Conservation (phyloP, 2,797 vertebrate genomes). For the Micrastur ruficollis region DNA sequence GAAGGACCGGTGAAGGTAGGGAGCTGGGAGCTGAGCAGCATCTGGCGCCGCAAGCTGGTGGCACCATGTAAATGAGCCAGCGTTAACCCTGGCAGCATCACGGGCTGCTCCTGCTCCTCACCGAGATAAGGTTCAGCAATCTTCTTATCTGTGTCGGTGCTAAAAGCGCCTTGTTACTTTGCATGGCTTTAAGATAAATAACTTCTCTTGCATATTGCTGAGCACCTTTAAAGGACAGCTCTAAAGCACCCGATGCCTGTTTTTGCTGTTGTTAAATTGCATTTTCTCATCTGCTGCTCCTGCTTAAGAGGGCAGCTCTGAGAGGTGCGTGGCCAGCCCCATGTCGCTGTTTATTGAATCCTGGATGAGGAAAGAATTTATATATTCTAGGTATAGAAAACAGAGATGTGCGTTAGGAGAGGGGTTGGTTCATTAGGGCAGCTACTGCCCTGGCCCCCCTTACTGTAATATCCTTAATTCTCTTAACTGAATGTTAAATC, state of each 20-base stretch:
- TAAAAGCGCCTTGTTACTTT: not conserved
- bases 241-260: not conserved
- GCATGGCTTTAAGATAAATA: not conserved
- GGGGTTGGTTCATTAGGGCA: not conserved
- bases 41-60: not conserved
- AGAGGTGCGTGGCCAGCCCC: not conserved
- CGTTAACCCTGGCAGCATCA: not conserved
- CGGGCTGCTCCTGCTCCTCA: not conserved
- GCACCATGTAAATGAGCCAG: not conserved
- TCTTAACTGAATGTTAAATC: not conserved
- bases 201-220: accelerated
- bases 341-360: not conserved
- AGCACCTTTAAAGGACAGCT: not conserved
- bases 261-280: not conserved
- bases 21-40: not conserved
- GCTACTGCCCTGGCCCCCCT: not conserved
- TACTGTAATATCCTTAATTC: not conserved
- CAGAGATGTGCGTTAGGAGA: not conserved
- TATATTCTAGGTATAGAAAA: not conserved
- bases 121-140: accelerated
- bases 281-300: not conserved
- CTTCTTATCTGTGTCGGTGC: too few species aligned
- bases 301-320: not conserved
- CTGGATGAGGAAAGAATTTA: not conserved
- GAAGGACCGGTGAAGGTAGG: not conserved